phyloP scores from a whole-genome alignment of 1,140 invertebrate genomes.

The Aphidius ervi region DNA sequence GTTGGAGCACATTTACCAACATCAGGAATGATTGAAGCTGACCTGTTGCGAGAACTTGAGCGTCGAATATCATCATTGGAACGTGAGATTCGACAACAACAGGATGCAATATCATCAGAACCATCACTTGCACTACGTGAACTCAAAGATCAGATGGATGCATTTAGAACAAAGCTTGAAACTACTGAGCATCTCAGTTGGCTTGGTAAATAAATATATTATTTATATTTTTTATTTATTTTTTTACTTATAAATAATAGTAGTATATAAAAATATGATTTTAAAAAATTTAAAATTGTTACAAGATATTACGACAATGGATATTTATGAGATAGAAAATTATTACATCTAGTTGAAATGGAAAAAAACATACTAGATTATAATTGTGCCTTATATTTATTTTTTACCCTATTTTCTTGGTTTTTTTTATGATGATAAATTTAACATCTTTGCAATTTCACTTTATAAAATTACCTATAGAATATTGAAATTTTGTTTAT shows the following conservation, averaged over 20 bases:
- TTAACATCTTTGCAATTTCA: too few species aligned
- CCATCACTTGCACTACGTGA: slow-evolving; percentile 54
- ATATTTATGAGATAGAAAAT: too few species aligned
- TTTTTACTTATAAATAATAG: neutral
- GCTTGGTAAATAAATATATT: slow-evolving; percentile 55
- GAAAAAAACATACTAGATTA: too few species aligned
- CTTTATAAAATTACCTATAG: too few species aligned
- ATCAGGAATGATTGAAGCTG: slow-evolving; percentile 53
- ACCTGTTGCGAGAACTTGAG: slow-evolving; percentile 53
- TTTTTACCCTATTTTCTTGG: too few species aligned
- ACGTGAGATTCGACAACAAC: slow-evolving; percentile 52
- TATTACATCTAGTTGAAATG: too few species aligned
- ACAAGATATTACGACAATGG: too few species aligned
- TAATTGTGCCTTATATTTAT: too few species aligned
- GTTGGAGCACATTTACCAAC: slow-evolving; percentile 47
- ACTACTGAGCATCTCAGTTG: slow-evolving; percentile 68
- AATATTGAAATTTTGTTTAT: too few species aligned
- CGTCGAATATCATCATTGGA: slow-evolving; percentile 61
- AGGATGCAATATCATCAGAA: slow-evolving; percentile 43
- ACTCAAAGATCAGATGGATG: slow-evolving; percentile 62
- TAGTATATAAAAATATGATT: neutral
- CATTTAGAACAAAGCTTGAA: slow-evolving; percentile 64
- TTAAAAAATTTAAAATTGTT: too few species aligned
- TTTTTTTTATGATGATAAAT: too few species aligned
- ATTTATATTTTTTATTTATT: too few species aligned